Percentiles rank a stretch among this genome's conserved stretches.
Evolutionary conservation across 1,140 invertebrate species (phyloP).

Genomic region (Orchesella cincta): DNA sequence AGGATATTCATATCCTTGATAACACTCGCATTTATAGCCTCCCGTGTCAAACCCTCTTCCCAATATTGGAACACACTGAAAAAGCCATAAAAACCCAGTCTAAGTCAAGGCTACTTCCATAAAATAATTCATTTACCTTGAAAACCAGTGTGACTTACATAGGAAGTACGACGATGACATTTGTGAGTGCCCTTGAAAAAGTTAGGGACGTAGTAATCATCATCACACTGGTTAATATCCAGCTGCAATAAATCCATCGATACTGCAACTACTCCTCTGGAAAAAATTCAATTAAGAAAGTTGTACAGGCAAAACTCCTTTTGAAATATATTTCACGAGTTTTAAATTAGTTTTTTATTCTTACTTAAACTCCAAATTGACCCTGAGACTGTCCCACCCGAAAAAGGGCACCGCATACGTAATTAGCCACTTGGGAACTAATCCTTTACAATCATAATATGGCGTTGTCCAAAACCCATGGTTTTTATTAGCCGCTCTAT

Average conservation of each 20-base stretch:
- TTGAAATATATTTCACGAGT: neutral
- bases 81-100: too few species aligned
- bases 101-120: too few species aligned
- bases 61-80: slow-evolving; percentile 89
- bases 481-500: slow-evolving; percentile 78
- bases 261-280: slow-evolving; percentile 89
- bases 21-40: slow-evolving; percentile 98
- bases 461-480: slow-evolving; percentile 93
- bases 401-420: slow-evolving; percentile 96
- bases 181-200: slow-evolving; percentile 94
- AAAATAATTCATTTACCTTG: too few species aligned
- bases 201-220: slow-evolving; percentile 83
- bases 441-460: slow-evolving; percentile 89
- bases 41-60: slow-evolving; percentile 87
- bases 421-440: slow-evolving; percentile 90
- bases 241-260: slow-evolving; percentile 86
- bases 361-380: slow-evolving; percentile 91
- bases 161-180: slow-evolving; percentile 86
- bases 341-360: too few species aligned
- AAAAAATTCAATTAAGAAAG: slow-evolving; percentile 53
- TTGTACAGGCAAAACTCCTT: neutral
- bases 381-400: slow-evolving; percentile 89
- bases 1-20: slow-evolving; percentile 95
- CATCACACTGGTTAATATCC: slow-evolving; percentile 94
- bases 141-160: too few species aligned